phyloP scores from a whole-genome alignment of 2,797 vertebrate genomes.

The Xenops minutus region DNA sequence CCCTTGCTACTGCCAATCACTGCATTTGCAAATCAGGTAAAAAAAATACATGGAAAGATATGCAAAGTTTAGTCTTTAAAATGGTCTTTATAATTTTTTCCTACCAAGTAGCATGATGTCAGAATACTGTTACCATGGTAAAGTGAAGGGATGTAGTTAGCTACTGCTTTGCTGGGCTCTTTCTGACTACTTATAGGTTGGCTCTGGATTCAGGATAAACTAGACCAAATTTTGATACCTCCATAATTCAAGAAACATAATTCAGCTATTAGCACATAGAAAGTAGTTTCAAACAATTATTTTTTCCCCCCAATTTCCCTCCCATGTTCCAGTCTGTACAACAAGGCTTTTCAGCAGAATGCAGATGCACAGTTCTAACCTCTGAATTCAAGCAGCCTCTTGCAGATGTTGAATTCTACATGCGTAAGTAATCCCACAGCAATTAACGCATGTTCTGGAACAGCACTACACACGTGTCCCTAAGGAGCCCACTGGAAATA shows the following conservation, averaged over 20 bases:
- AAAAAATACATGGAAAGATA: not conserved
- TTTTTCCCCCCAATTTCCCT: not conserved
- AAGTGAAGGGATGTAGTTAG: not conserved
- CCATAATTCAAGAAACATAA: not conserved
- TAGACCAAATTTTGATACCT: not conserved
- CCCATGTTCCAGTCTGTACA: not conserved
- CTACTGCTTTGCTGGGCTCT: not conserved
- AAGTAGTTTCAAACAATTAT: not conserved
- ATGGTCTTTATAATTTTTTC: not conserved
- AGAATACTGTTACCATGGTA: not conserved
- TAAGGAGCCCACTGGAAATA: not conserved
- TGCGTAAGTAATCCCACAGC: not conserved
- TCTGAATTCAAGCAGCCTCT: not conserved
- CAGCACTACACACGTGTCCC: not conserved
- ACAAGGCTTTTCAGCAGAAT: not conserved
- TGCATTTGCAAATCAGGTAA: not conserved
- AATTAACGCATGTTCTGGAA: not conserved
- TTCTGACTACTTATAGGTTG: not conserved
- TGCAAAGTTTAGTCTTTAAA: not conserved
- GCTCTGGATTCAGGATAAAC: not conserved
- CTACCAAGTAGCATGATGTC: not conserved
- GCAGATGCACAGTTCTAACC: not conserved
- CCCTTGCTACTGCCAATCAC: not conserved
- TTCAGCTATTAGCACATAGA: not conserved
- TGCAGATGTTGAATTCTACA: not conserved